These are phyloP conservation scores for Macrotrachela quadricornifera DNA, from an alignment of 1,140 invertebrate genomes.

Conservation along the genomic window DNA sequence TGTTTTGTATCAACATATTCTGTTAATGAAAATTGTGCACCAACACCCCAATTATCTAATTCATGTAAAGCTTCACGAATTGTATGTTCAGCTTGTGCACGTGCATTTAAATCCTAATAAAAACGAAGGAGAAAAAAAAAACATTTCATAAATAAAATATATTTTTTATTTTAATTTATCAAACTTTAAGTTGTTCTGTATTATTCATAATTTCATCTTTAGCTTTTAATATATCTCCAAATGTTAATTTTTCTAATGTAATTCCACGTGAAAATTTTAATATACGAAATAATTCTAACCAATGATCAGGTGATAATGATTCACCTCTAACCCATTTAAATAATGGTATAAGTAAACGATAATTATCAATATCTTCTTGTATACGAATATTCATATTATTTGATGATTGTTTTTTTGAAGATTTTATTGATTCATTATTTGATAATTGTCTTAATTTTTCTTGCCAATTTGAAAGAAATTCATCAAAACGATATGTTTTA, in stretches of 20 bases:
- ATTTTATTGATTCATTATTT: constrained; percentile 11
- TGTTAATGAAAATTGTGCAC: constrained; percentile 49
- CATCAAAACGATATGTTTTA: constrained; percentile 51
- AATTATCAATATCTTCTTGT: constrained; percentile 50
- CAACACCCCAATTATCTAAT: constrained; percentile 80
- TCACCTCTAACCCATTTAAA: constrained; percentile 52
- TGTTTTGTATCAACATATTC: constrained; percentile 50
- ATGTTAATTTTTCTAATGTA: constrained; percentile 44
- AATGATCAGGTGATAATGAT: constrained; percentile 75
- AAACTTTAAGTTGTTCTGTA: constrained; percentile 44
- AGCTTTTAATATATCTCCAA: constrained; percentile 54
- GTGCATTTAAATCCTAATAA: constrained; percentile 45
- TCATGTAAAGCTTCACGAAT: constrained; percentile 76
- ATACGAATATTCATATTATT: constrained; percentile 44
- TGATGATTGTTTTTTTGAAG: constrained; percentile 9
- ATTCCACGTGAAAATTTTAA: constrained; percentile 43
- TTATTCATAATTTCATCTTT: constrained; percentile 46
- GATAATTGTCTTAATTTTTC: constrained; percentile 34
- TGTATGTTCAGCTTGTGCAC: constrained; percentile 67
- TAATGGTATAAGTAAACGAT: constrained; percentile 38
- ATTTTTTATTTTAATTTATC: no score
- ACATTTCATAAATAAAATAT: no score
- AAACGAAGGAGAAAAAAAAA: no score
- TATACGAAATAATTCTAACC: constrained; percentile 64
- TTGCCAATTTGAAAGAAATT: constrained; percentile 50